phyloP scores from a whole-genome alignment of 2,888 invertebrate species.

The Plutella xylostella region DNA sequence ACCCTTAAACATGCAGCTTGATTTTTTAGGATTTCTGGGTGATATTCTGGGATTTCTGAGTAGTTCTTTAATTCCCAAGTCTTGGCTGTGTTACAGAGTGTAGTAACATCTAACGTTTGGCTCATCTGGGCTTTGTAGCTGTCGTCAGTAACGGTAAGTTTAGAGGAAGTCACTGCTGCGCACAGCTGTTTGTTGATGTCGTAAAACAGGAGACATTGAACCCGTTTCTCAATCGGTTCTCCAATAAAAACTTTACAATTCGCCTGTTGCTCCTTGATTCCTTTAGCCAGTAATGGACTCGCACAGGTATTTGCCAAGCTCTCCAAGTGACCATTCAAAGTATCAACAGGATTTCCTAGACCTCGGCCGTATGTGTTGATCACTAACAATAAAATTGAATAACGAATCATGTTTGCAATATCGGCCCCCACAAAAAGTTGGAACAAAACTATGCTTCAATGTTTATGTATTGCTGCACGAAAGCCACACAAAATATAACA shows the following conservation, averaged over 20 bases:
- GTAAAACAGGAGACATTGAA: conserved; percentile 49
- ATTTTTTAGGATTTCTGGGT: conserved; percentile 1
- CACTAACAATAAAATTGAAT: conserved; percentile 33
- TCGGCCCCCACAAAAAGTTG: no score
- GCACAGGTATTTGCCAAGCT: conserved; percentile 34
- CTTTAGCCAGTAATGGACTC: conserved; percentile 31
- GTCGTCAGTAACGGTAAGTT: conserved; percentile 24
- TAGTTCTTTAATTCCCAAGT: conserved; percentile 36
- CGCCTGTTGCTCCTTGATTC: conserved; percentile 29
- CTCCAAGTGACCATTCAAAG: conserved; percentile 19
- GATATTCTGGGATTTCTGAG: conserved; percentile 19
- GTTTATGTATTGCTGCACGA: no score
- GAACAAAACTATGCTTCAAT: no score
- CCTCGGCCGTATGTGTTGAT: conserved; percentile 37
- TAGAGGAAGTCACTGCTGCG: conserved; percentile 23
- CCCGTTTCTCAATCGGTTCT: conserved; percentile 25
- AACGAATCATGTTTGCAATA: background rate
- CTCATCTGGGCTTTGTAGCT: conserved; percentile 28
- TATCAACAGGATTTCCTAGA: conserved; percentile 33
- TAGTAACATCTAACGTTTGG: conserved; percentile 28
- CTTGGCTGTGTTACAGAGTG: conserved; percentile 33
- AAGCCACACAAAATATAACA: background rate
- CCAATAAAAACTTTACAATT: conserved; percentile 29
- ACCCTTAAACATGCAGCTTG: conserved; percentile 31
- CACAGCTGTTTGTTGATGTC: conserved; percentile 51